Evolutionary conservation across 2,113 vertebrate species (phyloP), one percentile per base, ranked within the genome.

Genomic region (Thryonomys swinderianus): DNA sequence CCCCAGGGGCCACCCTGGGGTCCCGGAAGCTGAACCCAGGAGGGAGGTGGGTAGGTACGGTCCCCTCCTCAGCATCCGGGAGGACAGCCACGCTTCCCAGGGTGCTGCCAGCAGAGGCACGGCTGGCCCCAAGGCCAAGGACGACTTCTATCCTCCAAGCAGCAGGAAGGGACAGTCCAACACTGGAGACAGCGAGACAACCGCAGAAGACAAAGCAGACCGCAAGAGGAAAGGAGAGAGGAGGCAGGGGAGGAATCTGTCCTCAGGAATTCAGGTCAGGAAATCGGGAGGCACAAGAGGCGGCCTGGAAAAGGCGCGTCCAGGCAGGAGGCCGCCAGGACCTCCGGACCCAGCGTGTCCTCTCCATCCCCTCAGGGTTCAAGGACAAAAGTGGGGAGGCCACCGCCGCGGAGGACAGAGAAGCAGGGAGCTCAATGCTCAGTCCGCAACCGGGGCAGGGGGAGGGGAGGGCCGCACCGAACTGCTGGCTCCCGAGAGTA

Each of bases 321-420:
- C 69, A 3, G 23, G 53, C 27, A 25, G 85, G 48, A 96, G 96
- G 92, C 73, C 9, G 25, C 64, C 67, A 18, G 85, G 76, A 80
- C 53, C 84, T 37, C 37, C 1, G 51, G 57, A n/a, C 42, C 93
- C 3, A 57, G 66, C 45, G 71, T 34, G 59, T 45, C 21, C 61
- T 85, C 61, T 57, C 91, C 3, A 37, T 69, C 55, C 59, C 42
- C 45, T 20, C 81, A 4, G 61, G 85, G 92, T 80, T 97, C 97
- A 96, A 96, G 95, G 97, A 93, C 96, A 85, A 87, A 96, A 66
- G 93, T 20, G 2, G n/a, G 69, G 48, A 57, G 42, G 88, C 64
- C 73, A 12, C 4, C 3, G 69, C 78, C 17, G 3, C 40, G 81
- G 45, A 32, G 3, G 55, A 57, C 89, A 0, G 62, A 9, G 86